A percentile compares a stretch with the other conserved stretches of the same genome.
These are phyloP conservation scores for Mimumesa dahlbomi DNA, from an alignment of 2,888 invertebrate species.

Conservation along the genomic window DNA sequence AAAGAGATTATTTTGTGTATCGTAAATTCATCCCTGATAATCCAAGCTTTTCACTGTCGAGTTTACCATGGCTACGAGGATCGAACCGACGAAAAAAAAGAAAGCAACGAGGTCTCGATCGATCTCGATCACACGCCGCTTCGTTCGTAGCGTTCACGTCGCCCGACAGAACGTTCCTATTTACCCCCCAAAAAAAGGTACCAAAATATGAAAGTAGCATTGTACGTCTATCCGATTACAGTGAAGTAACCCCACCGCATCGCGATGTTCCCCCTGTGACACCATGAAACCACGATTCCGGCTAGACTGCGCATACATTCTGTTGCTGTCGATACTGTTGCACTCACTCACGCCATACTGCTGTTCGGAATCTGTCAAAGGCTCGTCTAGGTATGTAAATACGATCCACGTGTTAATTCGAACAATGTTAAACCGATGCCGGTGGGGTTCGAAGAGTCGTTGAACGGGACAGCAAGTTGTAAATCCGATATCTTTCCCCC, in stretches of 20 bases:
- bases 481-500: too few relatives aligned
- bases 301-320: slow-evolving; percentile 27
- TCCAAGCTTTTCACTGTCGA: neutral
- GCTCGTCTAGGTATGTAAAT: slow-evolving; percentile 38
- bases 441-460: too few relatives aligned
- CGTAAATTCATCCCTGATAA: neutral
- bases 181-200: too few relatives aligned
- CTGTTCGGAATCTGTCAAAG: slow-evolving; percentile 12
- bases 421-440: too few relatives aligned
- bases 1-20: slow-evolving; percentile 50
- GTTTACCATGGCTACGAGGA: slow-evolving; percentile 9
- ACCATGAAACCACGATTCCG: slow-evolving; percentile 55
- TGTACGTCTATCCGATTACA: neutral
- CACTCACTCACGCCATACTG: slow-evolving; percentile 25
- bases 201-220: slow-evolving; percentile 39
- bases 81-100: slow-evolving; percentile 30
- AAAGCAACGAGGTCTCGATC: slow-evolving; percentile 4
- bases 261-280: slow-evolving; percentile 29
- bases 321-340: slow-evolving; percentile 45
- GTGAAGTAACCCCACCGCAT: neutral
- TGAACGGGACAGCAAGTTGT: too few relatives aligned
- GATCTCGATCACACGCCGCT: slow-evolving; percentile 6
- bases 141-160: slow-evolving; percentile 26
- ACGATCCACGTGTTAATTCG: neutral
- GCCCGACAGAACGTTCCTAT: neutral